Evolutionary conservation across 1,140 invertebrate species (phyloP).

Genomic region (Macrobrachium rosenbergii): DNA sequence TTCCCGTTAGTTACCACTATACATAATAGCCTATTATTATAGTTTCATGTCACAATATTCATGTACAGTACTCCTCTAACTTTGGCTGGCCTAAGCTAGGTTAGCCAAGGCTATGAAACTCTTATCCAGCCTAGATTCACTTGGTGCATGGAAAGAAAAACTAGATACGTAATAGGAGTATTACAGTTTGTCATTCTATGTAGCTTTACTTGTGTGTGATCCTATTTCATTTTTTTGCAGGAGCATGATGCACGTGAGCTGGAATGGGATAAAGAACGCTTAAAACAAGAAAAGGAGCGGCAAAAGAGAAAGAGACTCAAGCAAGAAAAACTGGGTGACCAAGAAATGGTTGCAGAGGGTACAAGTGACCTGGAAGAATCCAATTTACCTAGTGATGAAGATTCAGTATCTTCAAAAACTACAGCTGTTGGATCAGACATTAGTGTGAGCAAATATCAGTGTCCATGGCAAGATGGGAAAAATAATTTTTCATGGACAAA

Average conservation of each 20-base stretch:
- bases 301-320: conserved; percentile 37
- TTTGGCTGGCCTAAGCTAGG: no score
- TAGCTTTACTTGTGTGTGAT: no score
- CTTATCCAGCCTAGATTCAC: no score
- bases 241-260: conserved; percentile 53
- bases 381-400: conserved; percentile 13
- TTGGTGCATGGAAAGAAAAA: no score
- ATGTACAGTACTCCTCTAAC: no score
- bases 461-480: conserved; percentile 54
- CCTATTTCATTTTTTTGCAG: neutral
- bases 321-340: conserved; percentile 38
- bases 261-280: conserved; percentile 52
- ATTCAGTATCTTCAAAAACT: conserved; percentile 13
- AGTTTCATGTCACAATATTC: no score
- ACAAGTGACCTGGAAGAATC: neutral
- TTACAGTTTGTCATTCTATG: no score
- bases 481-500: conserved; percentile 80
- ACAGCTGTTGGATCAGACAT: neutral
- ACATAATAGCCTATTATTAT: no score
- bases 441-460: conserved; percentile 23
- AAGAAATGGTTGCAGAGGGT: conserved; percentile 13
- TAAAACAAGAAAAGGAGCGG: conserved; percentile 54
- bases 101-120: no score
- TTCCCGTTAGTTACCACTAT: no score
- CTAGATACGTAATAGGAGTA: no score